Evolutionary conservation across 2,113 vertebrate species (phyloP).

Genomic region (Manacus vitellinus): DNA sequence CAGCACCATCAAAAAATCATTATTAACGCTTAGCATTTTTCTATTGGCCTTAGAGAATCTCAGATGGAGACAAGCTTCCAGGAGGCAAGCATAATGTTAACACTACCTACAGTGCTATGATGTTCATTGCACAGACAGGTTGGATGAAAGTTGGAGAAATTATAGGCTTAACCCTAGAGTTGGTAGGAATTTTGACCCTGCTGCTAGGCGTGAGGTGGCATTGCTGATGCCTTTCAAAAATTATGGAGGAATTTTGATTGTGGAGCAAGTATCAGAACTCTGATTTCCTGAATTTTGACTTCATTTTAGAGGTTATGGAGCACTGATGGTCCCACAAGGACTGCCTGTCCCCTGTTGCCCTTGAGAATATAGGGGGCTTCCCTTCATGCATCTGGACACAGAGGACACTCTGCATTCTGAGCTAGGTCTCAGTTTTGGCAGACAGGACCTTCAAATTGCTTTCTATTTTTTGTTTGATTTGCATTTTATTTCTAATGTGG

Average conservation of each 20-base stretch:
- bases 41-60: not conserved
- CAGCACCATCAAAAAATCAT: not conserved
- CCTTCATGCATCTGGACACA: not conserved
- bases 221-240: not conserved
- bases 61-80: not conserved
- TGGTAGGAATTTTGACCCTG: not conserved
- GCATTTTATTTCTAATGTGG: not conserved
- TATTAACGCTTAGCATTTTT: not conserved
- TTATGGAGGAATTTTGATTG: not conserved
- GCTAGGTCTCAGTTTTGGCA: not conserved
- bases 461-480: not conserved
- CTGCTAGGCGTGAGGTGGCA: not conserved
- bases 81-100: accelerated
- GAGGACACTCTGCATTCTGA: accelerated
- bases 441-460: not conserved
- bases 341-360: accelerated
- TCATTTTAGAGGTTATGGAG: not conserved
- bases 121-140: not conserved
- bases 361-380: not conserved
- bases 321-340: not conserved
- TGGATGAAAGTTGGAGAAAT: not conserved
- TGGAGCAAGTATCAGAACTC: not conserved
- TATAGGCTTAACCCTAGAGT: not conserved
- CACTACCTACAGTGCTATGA: accelerated
- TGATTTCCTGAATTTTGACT: not conserved